These are phyloP conservation scores for Ploceus nigricollis DNA, from an alignment of 2,113 vertebrate genomes.

Conservation along the genomic window DNA sequence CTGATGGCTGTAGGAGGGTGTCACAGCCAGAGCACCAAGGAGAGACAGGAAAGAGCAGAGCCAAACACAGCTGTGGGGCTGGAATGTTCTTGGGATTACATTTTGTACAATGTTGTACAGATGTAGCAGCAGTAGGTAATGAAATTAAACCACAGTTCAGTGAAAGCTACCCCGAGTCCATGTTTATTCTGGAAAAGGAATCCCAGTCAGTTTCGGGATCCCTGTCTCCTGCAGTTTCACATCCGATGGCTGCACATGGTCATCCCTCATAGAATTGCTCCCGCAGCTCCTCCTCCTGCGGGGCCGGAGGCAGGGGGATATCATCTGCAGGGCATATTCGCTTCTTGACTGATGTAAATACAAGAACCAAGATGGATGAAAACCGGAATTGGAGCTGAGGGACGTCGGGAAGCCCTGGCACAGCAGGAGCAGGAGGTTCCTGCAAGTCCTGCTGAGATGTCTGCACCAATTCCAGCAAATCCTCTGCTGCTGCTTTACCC, in stretches of 20 bases:
- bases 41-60: not conserved
- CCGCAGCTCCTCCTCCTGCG: not conserved
- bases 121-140: not conserved
- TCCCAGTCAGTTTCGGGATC: not conserved
- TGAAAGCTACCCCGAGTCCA: not conserved
- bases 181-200: not conserved
- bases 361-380: not conserved
- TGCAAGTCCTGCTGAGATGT: not conserved
- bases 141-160: not conserved
- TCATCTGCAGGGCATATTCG: not conserved
- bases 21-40: not conserved
- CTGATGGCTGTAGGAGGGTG: not conserved
- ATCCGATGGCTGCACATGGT: not conserved
- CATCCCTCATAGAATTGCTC: not conserved
- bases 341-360: not conserved
- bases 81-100: not conserved
- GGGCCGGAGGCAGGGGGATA: not conserved
- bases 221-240: not conserved
- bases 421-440: not conserved
- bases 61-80: not conserved
- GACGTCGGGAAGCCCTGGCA: not conserved
- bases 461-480: not conserved
- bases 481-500: not conserved
- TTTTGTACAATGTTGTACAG: constrained; percentile 2
- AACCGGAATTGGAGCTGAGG: too few relatives aligned